phyloP scores from a whole-genome alignment of 1,140 invertebrate genomes.

The Probaryconus sp. region DNA sequence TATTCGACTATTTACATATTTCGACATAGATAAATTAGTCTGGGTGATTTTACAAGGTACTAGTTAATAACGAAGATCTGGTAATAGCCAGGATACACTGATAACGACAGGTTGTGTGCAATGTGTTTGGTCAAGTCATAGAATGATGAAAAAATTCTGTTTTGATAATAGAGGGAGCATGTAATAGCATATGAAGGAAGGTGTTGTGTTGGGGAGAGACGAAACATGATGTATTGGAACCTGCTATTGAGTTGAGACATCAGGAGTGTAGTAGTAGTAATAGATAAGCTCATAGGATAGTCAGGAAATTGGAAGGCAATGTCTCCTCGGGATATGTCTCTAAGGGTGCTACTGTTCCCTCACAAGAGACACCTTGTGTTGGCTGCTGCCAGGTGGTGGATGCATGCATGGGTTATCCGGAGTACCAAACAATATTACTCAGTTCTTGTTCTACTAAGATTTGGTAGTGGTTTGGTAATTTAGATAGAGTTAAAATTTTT shows the following conservation, averaged over 20 bases:
- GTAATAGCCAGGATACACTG: no score
- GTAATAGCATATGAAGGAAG: conserved; percentile 26
- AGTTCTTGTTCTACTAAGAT: no score
- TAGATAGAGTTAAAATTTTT: no score
- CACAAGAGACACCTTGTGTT: no score
- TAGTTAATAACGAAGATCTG: no score
- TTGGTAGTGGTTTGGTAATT: no score
- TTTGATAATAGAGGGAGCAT: conserved; percentile 34
- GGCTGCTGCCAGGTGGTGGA: conserved; percentile 10
- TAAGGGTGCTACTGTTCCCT: conserved; percentile 33
- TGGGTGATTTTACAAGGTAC: no score
- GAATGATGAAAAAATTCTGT: conserved; percentile 39
- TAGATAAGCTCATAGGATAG: conserved; percentile 43
- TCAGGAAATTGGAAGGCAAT: conserved; percentile 45
- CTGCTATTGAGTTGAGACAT: conserved; percentile 43
- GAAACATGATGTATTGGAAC: conserved; percentile 47
- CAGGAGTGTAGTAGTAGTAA: conserved; percentile 27
- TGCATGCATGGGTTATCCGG: no score
- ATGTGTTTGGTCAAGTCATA: conserved; percentile 19
- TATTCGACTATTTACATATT: no score
- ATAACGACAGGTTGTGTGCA: no score
- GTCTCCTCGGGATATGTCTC: conserved; percentile 47
- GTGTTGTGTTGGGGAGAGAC: conserved; percentile 23
- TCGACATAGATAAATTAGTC: no score
- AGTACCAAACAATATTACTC: no score